phyloP scores from a whole-genome alignment of 2,888 invertebrate species.

The Oscheius sp. region DNA sequence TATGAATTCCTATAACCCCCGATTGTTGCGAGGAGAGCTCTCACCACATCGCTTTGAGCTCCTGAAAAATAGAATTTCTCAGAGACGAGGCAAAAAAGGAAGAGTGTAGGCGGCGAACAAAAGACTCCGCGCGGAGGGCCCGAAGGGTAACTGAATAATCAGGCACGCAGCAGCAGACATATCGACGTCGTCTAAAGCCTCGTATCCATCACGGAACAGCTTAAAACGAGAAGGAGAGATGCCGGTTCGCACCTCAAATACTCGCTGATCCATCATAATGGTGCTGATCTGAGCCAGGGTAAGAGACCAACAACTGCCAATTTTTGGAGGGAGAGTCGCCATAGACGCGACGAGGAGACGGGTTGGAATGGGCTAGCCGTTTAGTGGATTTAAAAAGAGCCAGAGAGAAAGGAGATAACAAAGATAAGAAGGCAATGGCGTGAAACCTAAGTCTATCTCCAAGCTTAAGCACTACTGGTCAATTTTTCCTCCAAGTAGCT shows the following conservation, averaged over 20 bases:
- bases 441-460: no score
- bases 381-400: no score
- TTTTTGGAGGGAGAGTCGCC: background rate
- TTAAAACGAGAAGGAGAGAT: background rate
- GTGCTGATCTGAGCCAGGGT: conserved; percentile 12
- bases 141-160: conserved; percentile 28
- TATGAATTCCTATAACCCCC: conserved; percentile 11
- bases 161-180: background rate
- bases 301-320: background rate
- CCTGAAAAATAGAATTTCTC: no score
- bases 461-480: no score
- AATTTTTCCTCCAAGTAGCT: no score
- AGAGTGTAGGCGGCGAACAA: conserved; percentile 5
- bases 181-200: conserved; percentile 25
- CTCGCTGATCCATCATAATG: conserved; percentile 21
- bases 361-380: no score
- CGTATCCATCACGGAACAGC: conserved; percentile 30
- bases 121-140: conserved; percentile 18
- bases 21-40: conserved; percentile 15
- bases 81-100: background rate
- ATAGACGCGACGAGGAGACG: no score
- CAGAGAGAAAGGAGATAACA: background rate
- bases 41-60: conserved; percentile 29
- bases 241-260: conserved; percentile 27
- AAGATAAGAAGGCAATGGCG: background rate